These are phyloP conservation scores for Cotesia congregata DNA, from an alignment of 2,888 invertebrate genomes.

Conservation along the genomic window DNA sequence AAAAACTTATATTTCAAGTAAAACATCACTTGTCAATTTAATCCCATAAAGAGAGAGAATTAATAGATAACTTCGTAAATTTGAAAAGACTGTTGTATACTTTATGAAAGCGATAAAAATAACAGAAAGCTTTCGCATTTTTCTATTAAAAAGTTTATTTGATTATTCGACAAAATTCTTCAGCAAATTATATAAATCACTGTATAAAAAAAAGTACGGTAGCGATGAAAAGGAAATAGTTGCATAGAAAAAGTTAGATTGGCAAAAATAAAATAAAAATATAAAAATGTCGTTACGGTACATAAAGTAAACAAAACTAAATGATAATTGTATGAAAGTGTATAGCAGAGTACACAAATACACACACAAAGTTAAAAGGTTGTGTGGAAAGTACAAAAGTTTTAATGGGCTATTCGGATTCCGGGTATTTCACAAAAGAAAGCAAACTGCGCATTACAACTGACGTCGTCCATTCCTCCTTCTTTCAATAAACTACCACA, in stretches of 20 bases:
- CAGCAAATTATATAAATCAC: background rate
- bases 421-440: constrained; percentile 61
- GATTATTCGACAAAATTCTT: background rate
- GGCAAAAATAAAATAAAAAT: background rate
- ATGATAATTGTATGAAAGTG: constrained; percentile 17
- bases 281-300: constrained; percentile 1
- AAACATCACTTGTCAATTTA: too few relatives aligned
- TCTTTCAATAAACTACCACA: constrained; percentile 60
- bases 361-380: background rate
- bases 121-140: background rate
- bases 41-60: too few relatives aligned
- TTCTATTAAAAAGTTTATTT: background rate
- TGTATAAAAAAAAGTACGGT: background rate
- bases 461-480: constrained; percentile 63
- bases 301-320: constrained; percentile 20
- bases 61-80: too few relatives aligned
- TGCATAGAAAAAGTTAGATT: constrained; percentile 6
- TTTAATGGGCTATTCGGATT: constrained; percentile 44
- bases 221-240: background rate
- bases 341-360: background rate
- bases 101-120: background rate
- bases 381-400: constrained; percentile 11
- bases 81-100: too few relatives aligned
- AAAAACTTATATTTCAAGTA: too few relatives aligned
- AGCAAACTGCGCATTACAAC: constrained; percentile 59